Evolutionary conservation across 1,140 invertebrate species (phyloP).

Genomic region (Aporrectodea caliginosa): DNA sequence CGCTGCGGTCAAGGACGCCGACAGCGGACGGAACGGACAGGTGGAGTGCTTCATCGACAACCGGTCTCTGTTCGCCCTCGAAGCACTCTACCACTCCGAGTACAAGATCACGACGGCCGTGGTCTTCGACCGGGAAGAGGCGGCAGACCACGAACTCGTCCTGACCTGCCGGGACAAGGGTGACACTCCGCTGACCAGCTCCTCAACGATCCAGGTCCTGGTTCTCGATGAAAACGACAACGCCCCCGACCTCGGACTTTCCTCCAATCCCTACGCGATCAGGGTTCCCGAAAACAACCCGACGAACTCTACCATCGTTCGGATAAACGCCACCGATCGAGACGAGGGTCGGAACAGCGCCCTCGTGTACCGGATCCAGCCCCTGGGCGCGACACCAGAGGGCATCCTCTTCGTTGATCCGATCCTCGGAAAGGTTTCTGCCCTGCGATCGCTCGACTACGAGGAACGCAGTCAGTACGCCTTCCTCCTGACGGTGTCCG

Average conservation of each 20-base stretch:
- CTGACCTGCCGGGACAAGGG: slow-evolving; percentile 44
- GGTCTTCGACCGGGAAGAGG: slow-evolving; percentile 35
- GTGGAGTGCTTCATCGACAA: slow-evolving; percentile 42
- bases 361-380: slow-evolving; percentile 52
- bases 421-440: slow-evolving; percentile 33
- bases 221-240: slow-evolving; percentile 35
- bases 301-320: slow-evolving; percentile 35
- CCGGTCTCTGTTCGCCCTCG: slow-evolving; percentile 33
- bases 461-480: slow-evolving; percentile 35
- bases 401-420: slow-evolving; percentile 35
- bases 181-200: slow-evolving; percentile 35
- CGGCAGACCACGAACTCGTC: slow-evolving; percentile 29
- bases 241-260: slow-evolving; percentile 8
- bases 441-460: slow-evolving; percentile 36
- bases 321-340: slow-evolving; percentile 43
- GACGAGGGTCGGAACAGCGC: slow-evolving; percentile 40
- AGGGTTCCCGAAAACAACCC: slow-evolving; percentile 41
- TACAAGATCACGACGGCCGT: slow-evolving; percentile 41
- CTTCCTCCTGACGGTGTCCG: slow-evolving; percentile 38
- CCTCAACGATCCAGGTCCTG: slow-evolving; percentile 28
- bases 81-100: slow-evolving; percentile 36
- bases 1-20: slow-evolving; percentile 21
- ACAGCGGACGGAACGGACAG: slow-evolving; percentile 38
- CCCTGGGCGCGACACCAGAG: slow-evolving; percentile 31
- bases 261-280: slow-evolving; percentile 33